Evolutionary conservation across 2,888 invertebrate species (phyloP).

Genomic region (Plagodis pulveraria): DNA sequence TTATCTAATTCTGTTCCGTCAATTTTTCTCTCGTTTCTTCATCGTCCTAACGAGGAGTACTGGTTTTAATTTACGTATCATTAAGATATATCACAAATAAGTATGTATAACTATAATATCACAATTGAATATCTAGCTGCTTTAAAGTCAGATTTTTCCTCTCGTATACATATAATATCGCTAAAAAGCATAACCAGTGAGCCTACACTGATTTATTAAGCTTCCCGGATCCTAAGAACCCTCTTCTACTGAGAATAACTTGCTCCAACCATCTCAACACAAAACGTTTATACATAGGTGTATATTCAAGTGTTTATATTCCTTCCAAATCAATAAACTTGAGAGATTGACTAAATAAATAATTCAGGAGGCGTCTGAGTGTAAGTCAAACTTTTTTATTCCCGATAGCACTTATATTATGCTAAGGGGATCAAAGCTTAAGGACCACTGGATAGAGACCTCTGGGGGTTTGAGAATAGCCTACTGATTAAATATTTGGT

Average conservation of each 20-base stretch:
- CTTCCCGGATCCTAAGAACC: conserved; percentile 7
- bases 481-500: conserved; percentile 40
- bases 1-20: too few species aligned
- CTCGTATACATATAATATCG: conserved; percentile 14
- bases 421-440: conserved; percentile 52
- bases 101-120: too few species aligned
- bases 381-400: too few species aligned
- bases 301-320: conserved; percentile 56
- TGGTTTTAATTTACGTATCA: too few species aligned
- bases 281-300: conserved; percentile 44
- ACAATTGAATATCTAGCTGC: too few species aligned
- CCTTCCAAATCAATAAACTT: conserved; percentile 53
- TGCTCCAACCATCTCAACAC: conserved; percentile 19
- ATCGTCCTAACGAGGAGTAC: too few species aligned
- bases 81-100: too few species aligned
- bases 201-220: conserved; percentile 21
- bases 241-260: conserved; percentile 10
- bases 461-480: conserved; percentile 29
- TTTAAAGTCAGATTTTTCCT: too few species aligned
- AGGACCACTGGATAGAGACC: conserved; percentile 44
- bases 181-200: conserved; percentile 18
- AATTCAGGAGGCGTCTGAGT: conserved; percentile 62
- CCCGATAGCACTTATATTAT: conserved; percentile 61
- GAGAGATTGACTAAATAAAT: conserved; percentile 65
- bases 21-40: too few species aligned